These are phyloP conservation scores for Apantesis nais DNA, from an alignment of 2,888 invertebrate genomes.

Conservation along the genomic window DNA sequence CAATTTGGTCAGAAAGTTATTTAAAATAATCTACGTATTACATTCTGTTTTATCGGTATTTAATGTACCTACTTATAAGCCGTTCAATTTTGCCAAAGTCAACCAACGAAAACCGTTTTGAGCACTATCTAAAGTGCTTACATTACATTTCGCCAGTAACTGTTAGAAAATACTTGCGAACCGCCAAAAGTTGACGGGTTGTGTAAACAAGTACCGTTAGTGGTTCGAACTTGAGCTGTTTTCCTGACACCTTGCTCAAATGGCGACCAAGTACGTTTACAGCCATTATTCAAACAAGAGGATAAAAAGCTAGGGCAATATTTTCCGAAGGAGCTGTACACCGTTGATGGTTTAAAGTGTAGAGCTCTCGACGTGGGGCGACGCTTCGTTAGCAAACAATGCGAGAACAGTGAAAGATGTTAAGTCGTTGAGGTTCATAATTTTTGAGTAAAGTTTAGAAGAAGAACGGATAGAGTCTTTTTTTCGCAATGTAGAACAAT, in stretches of 20 bases:
- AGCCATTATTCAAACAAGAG: slow-evolving; percentile 85
- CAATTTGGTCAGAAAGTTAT: no score
- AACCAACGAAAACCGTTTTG: slow-evolving; percentile 60
- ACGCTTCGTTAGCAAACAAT: slow-evolving; percentile 85
- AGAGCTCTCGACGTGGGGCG: slow-evolving; percentile 76
- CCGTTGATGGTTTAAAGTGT: slow-evolving; percentile 84
- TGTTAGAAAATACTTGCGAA: slow-evolving; percentile 77
- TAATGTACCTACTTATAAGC: slow-evolving; percentile 20
- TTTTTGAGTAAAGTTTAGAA: neutral
- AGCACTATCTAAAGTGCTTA: slow-evolving; percentile 76
- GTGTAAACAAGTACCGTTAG: slow-evolving; percentile 82
- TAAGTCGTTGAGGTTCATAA: slow-evolving; percentile 48
- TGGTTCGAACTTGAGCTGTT: slow-evolving; percentile 78
- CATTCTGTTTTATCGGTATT: neutral
- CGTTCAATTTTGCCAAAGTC: slow-evolving; percentile 46
- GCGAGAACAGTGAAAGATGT: slow-evolving; percentile 57
- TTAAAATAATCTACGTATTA: neutral
- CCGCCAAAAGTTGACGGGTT: slow-evolving; percentile 79
- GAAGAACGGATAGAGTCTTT: neutral
- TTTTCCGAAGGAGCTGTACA: slow-evolving; percentile 81
- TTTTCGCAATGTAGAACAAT: neutral
- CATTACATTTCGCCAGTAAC: slow-evolving; percentile 78
- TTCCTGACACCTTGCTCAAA: slow-evolving; percentile 82
- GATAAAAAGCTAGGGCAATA: slow-evolving; percentile 84
- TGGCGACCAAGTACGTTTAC: slow-evolving; percentile 80